These are phyloP conservation scores for Amiota mariae DNA, from an alignment of 2,888 invertebrate genomes.

Conservation along the genomic window DNA sequence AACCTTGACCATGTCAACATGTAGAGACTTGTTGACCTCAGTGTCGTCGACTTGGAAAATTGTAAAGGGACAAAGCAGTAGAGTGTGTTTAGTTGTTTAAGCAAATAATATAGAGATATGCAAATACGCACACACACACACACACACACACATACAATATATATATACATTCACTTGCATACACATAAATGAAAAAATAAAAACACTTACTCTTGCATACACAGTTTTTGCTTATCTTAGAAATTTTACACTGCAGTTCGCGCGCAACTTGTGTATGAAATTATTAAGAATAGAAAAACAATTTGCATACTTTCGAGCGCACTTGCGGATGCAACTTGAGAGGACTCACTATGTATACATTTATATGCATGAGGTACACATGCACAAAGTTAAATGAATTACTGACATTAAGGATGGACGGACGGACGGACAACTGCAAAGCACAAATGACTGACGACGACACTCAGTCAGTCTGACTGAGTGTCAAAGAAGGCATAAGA, in stretches of 20 bases:
- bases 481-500: no score
- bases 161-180: not conserved
- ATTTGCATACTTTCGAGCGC: constrained; percentile 19
- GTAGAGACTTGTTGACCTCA: constrained; percentile 11
- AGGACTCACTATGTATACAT: no score
- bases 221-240: constrained; percentile 1
- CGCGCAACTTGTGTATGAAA: not conserved
- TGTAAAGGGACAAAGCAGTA: not conserved
- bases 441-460: no score
- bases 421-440: no score
- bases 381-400: no score
- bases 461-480: no score
- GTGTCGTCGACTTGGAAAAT: not conserved
- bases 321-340: no score
- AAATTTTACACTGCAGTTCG: not conserved
- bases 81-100: not conserved
- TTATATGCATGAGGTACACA: no score
- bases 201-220: no score
- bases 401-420: no score
- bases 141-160: not conserved
- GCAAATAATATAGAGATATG: constrained; percentile 15
- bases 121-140: not conserved
- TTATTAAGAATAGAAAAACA: constrained; percentile 11
- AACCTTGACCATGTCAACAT: constrained; percentile 21
- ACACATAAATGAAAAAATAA: no score